Evolutionary conservation across 2,113 vertebrate species (phyloP), one percentile per base, ranked within the genome.

Genomic region (Theristicus caerulescens): DNA sequence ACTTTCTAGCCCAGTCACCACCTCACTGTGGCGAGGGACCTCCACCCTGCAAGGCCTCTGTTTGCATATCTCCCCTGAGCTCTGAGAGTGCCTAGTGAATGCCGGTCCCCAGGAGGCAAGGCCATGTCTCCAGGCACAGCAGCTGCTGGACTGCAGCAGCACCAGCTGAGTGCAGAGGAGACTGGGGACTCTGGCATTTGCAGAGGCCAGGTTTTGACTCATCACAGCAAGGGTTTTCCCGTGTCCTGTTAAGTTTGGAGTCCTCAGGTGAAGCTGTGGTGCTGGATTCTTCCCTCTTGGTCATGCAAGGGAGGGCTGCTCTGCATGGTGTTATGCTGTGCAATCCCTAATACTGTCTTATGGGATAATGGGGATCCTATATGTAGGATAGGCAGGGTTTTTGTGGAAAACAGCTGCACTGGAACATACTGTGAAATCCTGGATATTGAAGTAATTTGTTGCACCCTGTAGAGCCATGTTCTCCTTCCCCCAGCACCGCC

Each of bases 341-440:
- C 57, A 26, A 51, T 40, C n/a, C 46, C 9, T 44, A 51, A 29
- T 0, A 5, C 21, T 1, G 6, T 14, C 8, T 5, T 49, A 2
- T 9, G 57, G 55, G 17, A 40, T 58, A 70, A 54, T 17, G 16
- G 21, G 15, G 16, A 38, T 71, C 65, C 29, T 32, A 0, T 42
- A 18, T 3, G 17, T 67, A 67, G 70, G 32, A 57, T 14, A 71
- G 52, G 17, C 6, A 62, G 19, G 20, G 7, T 3, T 58, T 70
- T 73, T 59, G 52, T 74, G 51, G 57, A 71, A 79, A 87, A 76
- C 6, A 70, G 31, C 26, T 44, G 10, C 16, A 52, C 38, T 58
- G 38, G 38, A 82, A 42, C 7, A 20, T 25, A n/a, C 38, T 71
- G 51, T 26, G 20, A 82, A 88, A 64, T 90, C 38, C 47, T 74